A percentile compares a stretch with the other conserved stretches of the same genome.
Evolutionary conservation across 1,140 invertebrate genomes (phyloP).

Genomic region (Linepithema humile): DNA sequence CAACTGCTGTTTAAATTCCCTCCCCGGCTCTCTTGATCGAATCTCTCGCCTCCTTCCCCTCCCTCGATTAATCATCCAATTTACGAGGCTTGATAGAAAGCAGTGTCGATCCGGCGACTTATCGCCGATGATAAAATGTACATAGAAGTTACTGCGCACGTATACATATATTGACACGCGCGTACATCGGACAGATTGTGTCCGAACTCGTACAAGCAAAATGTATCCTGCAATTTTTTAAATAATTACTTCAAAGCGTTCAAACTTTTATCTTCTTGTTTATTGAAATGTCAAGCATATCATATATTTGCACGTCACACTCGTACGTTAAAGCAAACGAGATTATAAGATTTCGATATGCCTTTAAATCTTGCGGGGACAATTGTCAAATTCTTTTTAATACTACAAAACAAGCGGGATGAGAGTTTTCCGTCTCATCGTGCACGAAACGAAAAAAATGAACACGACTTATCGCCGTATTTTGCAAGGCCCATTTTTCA

Average conservation of each 20-base stretch:
- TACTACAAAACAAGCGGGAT: not conserved
- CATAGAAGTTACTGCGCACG: too few relatives aligned
- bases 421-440: not conserved
- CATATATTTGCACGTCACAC: not conserved
- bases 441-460: not conserved
- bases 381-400: not conserved
- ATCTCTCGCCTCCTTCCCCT: conserved; percentile 11
- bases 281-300: not conserved
- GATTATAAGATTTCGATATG: not conserved
- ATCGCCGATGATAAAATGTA: conserved; percentile 25
- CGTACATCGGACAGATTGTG: not conserved
- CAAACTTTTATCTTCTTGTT: not conserved
- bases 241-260: not conserved
- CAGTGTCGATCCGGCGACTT: conserved; percentile 35
- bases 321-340: not conserved
- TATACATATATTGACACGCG: not conserved
- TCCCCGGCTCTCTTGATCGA: conserved; percentile 30
- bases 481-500: not conserved
- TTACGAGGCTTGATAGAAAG: conserved; percentile 48
- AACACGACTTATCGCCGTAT: not conserved
- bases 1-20: conserved; percentile 51
- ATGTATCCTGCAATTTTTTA: conserved; percentile 5
- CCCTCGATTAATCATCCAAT: conserved; percentile 47
- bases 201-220: not conserved
- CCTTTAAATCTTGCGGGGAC: not conserved